Base-by-base conservation (phyloP, 2,888 invertebrate genomes). In the Clunio marinus region DNA sequence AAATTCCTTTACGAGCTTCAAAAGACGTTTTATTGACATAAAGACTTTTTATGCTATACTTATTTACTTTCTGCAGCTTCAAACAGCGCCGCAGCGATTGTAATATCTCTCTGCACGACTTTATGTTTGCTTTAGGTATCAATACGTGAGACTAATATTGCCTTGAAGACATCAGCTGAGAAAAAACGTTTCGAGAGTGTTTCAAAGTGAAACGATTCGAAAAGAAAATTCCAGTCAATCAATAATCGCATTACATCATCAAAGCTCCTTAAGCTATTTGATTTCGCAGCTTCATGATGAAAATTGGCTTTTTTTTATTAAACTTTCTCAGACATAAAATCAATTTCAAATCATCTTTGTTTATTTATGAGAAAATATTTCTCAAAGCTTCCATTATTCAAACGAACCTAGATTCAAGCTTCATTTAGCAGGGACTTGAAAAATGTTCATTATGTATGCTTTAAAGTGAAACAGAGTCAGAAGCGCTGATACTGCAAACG, bases 181-280 rank as follows among this genome's bases (percentile, higher is more conserved):
- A 13, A 51, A 17, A 51, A 51, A 51, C 51, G 51, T 17, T 22
- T n/a, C n/a, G n/a, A n/a, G n/a, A n/a, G n/a, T n/a, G n/a, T n/a
- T n/a, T n/a, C n/a, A n/a, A n/a, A n/a, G n/a, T 51, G 10, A 41
- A 41, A 7, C 51, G 51, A 13, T 51, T 17, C 20, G 51, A 22
- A 3, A 22, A 10, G 51, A 51, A 3, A 8, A 22, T n/a, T 51
- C 2, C 20, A 51, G 51, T 51, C 51, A 22, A 51, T 51, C 51
- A 51, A 51, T 51, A 51, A 51, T 51, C 51, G 51, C 51, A 51
- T 51, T 51, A 51, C 51, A 51, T 17, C 51, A 51, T 17, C 51
- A 22, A 41, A 51, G 22, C 51, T 51, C 17, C 51, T 51, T 51
- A 17, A 51, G 51, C 51, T 51, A 22, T 51, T 51, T 51, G 17